These are phyloP conservation scores for Cyanoliseus patagonus DNA, from an alignment of 2,113 vertebrate species.

Conservation along the genomic window DNA sequence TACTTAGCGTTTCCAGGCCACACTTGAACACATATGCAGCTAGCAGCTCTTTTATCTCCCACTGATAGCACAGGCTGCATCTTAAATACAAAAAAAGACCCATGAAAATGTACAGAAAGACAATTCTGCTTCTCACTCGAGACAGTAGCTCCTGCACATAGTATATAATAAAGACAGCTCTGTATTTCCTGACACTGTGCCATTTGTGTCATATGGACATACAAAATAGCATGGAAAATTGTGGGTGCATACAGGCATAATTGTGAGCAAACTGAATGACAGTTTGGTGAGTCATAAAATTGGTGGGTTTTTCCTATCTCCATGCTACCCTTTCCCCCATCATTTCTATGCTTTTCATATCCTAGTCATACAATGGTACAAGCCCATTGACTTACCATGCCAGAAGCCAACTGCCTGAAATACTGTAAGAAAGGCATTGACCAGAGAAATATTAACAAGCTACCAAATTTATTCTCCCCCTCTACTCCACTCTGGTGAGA, in stretches of 20 bases:
- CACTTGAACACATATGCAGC: neutral
- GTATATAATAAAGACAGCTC: neutral
- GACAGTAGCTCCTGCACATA: neutral
- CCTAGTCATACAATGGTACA: neutral
- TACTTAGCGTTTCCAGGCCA: neutral
- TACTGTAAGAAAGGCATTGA: neutral
- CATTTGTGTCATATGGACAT: neutral
- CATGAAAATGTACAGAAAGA: neutral
- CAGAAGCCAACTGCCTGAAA: neutral
- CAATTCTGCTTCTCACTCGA: neutral
- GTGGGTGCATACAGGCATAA: neutral
- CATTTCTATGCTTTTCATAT: neutral
- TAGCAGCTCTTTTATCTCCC: neutral
- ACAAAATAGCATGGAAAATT: neutral
- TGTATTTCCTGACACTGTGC: neutral
- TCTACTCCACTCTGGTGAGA: neutral
- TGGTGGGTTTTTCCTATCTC: neutral
- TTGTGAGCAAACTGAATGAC: neutral
- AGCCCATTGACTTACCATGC: neutral
- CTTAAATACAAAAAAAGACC: neutral
- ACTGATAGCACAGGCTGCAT: neutral
- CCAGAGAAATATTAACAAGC: neutral
- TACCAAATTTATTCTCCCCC: neutral
- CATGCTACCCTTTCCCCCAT: neutral
- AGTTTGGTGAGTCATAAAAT: neutral